Base-by-base conservation (phyloP, 2,888 invertebrate species). In the Hybos culiciformis region DNA sequence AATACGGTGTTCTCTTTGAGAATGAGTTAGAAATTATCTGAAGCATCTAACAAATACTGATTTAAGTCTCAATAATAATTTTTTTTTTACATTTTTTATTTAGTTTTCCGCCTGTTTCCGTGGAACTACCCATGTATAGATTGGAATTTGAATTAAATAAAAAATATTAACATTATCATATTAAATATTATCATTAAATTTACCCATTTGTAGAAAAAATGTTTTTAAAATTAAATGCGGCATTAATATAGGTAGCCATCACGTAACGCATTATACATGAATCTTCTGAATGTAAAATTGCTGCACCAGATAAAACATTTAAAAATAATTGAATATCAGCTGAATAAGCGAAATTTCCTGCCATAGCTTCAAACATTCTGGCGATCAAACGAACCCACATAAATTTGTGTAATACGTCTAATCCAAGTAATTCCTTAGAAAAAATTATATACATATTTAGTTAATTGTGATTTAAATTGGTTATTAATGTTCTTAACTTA, bases 341-440 rank as follows among this genome's bases (percentile, higher is more conserved):
- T 0, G 92, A 91, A 54, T 93, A 92, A 0, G 93, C 93, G 59
- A 96, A 93, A 59, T 94, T 93, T 3, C 92, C 92, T 2, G 92
- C 91, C 93, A 96, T 96, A 0, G 92, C 92, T 67, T 91, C 91
- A 60, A 96, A 96, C 92, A 97, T 92, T 38, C 92, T 78, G 1
- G 91, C 86, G 56, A 96, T 92, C 26, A 97, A 69, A 49, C 93
- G 83, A 3, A 94, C 91, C 98, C 98, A 99, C 79, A 93, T 92
- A 58, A 94, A 93, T 66, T 99, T 99, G 65, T 99, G 98, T 48
- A 97, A 71, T 1, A 96, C 91, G 62, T 98, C 98, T 51, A 98
- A 68, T 2, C 94, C 91, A 38, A 90, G 74, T 26, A 96, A 70
- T 54, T 91, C 88, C 77, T 82, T 14, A 6, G 7, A 15, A 34